Conservation (phyloP, 2,113 vertebrate species). For the Emydura subglobosa region DNA sequence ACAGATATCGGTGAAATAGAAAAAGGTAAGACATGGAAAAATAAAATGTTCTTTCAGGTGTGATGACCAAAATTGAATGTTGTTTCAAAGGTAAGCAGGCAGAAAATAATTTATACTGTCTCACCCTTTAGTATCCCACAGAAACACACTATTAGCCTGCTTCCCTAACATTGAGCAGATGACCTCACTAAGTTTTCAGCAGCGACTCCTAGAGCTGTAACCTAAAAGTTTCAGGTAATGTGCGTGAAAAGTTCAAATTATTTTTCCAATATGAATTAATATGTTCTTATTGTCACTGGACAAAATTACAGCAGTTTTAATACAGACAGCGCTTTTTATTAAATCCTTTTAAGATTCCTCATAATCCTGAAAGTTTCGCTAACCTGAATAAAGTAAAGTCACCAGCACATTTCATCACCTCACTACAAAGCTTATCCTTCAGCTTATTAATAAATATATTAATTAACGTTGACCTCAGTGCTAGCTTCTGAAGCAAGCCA, state of each 20-base stretch:
- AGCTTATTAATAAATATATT: background rate
- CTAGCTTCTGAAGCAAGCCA: background rate
- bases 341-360: background rate
- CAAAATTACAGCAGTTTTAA: background rate
- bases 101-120: background rate
- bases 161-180: background rate
- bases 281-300: background rate
- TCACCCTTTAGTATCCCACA: background rate
- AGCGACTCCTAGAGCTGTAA: background rate
- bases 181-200: background rate
- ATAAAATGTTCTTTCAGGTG: background rate
- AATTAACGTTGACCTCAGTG: fast-evolving
- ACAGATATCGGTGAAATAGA: background rate
- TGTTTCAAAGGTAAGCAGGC: background rate
- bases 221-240: background rate
- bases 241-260: background rate
- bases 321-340: background rate
- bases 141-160: background rate
- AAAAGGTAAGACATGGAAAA: background rate
- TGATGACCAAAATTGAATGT: background rate
- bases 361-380: background rate
- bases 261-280: background rate
- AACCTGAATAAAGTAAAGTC: background rate
- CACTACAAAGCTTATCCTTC: background rate
- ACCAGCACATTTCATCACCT: background rate